phyloP scores from a whole-genome alignment of 2,113 vertebrate species.

The Phaethornis superciliosus region DNA sequence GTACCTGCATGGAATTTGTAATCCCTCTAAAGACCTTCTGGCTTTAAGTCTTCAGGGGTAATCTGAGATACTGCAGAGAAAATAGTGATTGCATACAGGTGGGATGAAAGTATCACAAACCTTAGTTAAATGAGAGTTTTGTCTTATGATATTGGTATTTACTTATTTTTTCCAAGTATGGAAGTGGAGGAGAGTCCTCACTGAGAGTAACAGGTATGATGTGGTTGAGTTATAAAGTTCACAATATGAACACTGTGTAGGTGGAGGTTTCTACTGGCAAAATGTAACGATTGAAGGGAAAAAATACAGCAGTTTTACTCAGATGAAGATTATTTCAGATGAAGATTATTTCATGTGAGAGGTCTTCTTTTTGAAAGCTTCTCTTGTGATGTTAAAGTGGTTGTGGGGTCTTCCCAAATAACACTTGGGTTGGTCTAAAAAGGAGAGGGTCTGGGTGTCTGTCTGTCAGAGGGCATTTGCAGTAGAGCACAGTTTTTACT shows the following conservation, averaged over 20 bases:
- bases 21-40: not conserved
- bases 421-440: not conserved
- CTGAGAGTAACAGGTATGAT: not conserved
- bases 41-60: not conserved
- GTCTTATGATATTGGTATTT: not conserved
- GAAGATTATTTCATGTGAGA: not conserved
- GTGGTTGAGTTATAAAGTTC: not conserved
- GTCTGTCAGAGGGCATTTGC: not conserved
- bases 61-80: not conserved
- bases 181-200: not conserved
- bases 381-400: not conserved
- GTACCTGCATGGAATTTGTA: not conserved
- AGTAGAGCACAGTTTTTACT: constrained; percentile 29
- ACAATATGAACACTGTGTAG: not conserved
- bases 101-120: not conserved
- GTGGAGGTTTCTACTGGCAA: not conserved
- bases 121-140: not conserved
- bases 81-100: fast-evolving
- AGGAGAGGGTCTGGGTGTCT: not conserved
- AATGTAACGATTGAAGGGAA: not conserved
- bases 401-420: not conserved
- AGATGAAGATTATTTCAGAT: not conserved
- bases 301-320: not conserved
- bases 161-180: not conserved
- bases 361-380: not conserved